Evolutionary conservation across 64 coral and sea anemone genomes (phyloP).

Genomic region (Montipora sp.): DNA sequence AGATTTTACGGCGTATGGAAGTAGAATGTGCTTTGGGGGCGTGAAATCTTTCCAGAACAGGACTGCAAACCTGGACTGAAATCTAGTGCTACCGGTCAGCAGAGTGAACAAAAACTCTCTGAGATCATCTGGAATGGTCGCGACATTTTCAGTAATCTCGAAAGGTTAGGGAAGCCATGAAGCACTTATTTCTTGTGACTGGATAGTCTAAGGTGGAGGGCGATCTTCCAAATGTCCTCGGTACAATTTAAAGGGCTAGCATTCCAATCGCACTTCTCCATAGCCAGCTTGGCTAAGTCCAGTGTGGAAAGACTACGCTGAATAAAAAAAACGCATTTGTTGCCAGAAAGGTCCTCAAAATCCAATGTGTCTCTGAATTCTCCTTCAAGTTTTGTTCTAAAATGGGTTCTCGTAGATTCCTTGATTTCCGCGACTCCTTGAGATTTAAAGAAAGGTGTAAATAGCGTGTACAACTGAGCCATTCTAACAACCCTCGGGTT

Average conservation of each 20-base stretch:
- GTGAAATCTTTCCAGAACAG: constrained; percentile 7
- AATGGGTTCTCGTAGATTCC: constrained; percentile 58
- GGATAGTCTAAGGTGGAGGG: constrained; percentile 2
- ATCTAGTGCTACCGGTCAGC: background rate
- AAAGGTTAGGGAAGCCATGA: background rate
- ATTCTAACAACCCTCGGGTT: constrained; percentile 62
- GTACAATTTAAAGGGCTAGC: background rate
- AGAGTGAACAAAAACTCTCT: constrained; percentile 15
- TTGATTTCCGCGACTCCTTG: constrained; percentile 31
- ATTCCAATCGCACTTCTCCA: background rate
- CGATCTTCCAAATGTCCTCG: background rate
- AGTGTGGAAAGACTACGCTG: constrained; percentile 48
- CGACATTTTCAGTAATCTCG: background rate
- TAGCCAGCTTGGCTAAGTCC: constrained; percentile 54
- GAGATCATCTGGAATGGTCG: constrained; percentile 3
- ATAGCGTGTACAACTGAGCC: constrained; percentile 38
- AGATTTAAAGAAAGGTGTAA: constrained; percentile 17
- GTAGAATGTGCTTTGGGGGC: constrained; percentile 28
- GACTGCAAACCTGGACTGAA: background rate
- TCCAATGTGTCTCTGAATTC: constrained; percentile 35
- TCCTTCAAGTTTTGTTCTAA: constrained; percentile 52
- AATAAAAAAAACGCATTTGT: constrained; percentile 69
- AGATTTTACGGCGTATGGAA: constrained; percentile 32
- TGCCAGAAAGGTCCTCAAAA: constrained; percentile 75
- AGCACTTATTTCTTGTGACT: background rate